A percentile compares a stretch with the other conserved stretches of the same genome.
Conservation (phyloP, 2,888 invertebrate species). For the Limnephilus lunatus region DNA sequence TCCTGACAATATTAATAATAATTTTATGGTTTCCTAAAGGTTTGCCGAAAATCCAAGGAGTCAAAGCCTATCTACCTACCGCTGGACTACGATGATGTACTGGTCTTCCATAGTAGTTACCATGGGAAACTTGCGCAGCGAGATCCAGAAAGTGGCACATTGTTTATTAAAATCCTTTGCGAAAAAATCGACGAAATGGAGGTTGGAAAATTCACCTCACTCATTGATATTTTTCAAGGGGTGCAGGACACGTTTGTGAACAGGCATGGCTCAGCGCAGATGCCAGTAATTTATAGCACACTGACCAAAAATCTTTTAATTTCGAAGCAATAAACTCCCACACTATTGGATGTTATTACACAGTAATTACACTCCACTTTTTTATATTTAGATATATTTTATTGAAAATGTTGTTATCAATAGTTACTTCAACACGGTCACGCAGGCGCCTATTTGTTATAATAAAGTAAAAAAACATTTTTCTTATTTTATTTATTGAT, state of each 20-base stretch:
- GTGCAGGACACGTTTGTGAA: background rate
- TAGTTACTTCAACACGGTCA: no score
- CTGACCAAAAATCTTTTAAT: background rate
- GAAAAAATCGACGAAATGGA: no score
- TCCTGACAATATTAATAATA: background rate
- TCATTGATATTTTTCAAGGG: background rate
- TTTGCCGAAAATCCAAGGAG: no score
- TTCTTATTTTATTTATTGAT: no score
- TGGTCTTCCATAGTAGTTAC: slow-evolving; percentile 27
- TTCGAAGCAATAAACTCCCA: background rate
- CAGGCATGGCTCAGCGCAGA: background rate
- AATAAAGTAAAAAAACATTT: no score
- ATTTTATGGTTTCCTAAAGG: no score
- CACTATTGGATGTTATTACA: no score
- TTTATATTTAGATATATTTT: no score
- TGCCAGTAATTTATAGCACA: background rate
- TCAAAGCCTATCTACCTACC: background rate
- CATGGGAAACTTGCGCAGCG: background rate
- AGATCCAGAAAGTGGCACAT: background rate
- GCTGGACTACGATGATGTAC: background rate
- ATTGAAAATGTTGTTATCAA: no score
- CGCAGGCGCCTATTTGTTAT: no score
- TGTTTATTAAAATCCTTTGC: slow-evolving; percentile 34
- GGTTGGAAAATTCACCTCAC: background rate
- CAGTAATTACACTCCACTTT: no score